Evolutionary conservation across 2,888 invertebrate genomes (phyloP).

Genomic region (Cantharis nigra): DNA sequence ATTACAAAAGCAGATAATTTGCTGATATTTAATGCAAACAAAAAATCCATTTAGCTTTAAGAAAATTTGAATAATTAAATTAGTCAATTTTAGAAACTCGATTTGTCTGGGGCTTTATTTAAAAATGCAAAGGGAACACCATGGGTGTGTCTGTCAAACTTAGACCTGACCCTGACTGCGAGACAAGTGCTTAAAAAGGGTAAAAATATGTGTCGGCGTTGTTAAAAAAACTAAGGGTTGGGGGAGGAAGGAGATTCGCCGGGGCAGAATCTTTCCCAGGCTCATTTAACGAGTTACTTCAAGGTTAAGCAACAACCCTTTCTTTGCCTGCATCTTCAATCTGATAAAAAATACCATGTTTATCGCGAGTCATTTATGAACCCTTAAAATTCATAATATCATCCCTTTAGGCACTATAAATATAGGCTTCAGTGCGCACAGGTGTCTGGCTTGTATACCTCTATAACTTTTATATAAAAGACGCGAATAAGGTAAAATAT

Average conservation of each 20-base stretch:
- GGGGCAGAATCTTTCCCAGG: constrained; percentile 38
- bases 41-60: neutral
- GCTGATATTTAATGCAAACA: neutral
- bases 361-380: constrained; percentile 42
- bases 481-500: constrained; percentile 39
- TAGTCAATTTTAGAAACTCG: neutral
- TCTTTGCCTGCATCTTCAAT: constrained; percentile 31
- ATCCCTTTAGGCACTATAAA: constrained; percentile 28
- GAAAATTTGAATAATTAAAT: neutral
- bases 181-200: constrained; percentile 51
- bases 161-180: constrained; percentile 48
- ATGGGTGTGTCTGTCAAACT: constrained; percentile 44
- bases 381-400: constrained; percentile 34
- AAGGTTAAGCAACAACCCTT: constrained; percentile 38
- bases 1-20: neutral
- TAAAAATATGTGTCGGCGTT: constrained; percentile 44
- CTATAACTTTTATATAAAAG: constrained; percentile 38
- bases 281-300: constrained; percentile 34
- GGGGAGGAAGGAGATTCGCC: constrained; percentile 37
- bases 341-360: constrained; percentile 34
- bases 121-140: constrained; percentile 40
- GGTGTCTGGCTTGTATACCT: constrained; percentile 27
- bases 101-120: constrained; percentile 17
- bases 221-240: constrained; percentile 37
- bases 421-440: constrained; percentile 29